Evolutionary conservation across 2,888 invertebrate genomes (phyloP).

Genomic region (Tipula confusa): DNA sequence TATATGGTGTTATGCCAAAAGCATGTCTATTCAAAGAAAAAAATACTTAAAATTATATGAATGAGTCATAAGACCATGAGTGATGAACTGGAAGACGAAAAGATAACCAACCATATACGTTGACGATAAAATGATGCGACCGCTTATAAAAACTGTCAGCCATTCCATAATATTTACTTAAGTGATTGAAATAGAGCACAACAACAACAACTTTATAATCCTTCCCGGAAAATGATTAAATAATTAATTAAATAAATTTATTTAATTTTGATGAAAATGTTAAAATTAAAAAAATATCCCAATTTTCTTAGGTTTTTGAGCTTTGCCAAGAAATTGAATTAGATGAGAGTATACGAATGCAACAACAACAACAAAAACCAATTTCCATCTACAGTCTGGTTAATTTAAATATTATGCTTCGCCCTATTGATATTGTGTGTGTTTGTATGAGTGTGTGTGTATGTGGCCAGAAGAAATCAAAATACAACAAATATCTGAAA

Average conservation of each 20-base stretch:
- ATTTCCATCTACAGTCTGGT: background rate
- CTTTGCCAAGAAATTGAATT: background rate
- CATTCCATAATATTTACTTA: background rate
- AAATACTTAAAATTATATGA: no score
- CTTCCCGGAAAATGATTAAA: background rate
- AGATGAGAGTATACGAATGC: background rate
- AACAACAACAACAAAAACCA: slow-evolving; percentile 12
- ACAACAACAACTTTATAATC: background rate
- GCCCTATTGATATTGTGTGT: background rate
- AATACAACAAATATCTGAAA: background rate
- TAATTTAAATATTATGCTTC: background rate
- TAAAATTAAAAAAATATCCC: background rate
- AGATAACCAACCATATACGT: no score
- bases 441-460: no score
- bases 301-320: background rate
- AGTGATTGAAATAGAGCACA: background rate
- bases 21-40: no score
- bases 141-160: no score
- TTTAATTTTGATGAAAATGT: background rate
- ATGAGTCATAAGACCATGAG: no score
- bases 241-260: background rate
- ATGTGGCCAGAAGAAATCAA: background rate
- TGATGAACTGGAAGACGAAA: no score
- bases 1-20: background rate
- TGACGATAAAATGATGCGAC: no score